A percentile compares a stretch with the other conserved stretches of the same genome.
Evolutionary conservation across 2,797 vertebrate species (phyloP).

Genomic region (Sus cebifrons): DNA sequence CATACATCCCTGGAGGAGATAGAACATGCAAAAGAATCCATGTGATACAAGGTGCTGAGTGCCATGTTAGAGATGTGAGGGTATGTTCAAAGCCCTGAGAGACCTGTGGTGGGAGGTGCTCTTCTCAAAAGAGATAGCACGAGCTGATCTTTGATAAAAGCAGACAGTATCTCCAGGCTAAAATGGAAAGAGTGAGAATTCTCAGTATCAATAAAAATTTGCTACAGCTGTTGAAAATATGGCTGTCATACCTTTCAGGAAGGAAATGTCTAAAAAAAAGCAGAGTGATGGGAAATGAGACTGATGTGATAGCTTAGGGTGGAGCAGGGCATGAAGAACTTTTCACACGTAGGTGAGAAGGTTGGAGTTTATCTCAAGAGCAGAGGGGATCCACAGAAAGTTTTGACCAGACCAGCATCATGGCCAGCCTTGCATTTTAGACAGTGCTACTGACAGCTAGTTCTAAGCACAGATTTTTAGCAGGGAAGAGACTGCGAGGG

Average conservation of each 20-base stretch:
- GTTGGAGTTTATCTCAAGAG: neutral
- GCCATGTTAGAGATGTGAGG: neutral
- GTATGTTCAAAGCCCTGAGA: neutral
- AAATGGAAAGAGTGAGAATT: conserved; percentile 6
- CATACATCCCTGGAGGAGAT: neutral
- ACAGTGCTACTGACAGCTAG: neutral
- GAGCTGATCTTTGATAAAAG: neutral
- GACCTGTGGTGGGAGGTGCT: neutral
- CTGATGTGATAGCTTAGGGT: neutral
- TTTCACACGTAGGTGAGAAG: neutral
- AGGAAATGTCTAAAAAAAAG: conserved; percentile 18
- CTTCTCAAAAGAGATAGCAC: neutral
- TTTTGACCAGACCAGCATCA: neutral
- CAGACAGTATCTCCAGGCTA: neutral
- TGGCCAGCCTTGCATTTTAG: neutral
- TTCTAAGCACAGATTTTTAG: conserved; percentile 4
- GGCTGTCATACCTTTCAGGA: neutral
- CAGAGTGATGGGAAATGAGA: neutral
- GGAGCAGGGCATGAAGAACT: neutral
- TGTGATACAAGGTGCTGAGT: too few relatives aligned
- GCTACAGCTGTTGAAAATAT: neutral
- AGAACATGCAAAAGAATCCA: neutral
- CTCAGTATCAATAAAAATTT: conserved; percentile 1
- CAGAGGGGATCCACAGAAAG: neutral
- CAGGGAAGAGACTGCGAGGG: neutral